A percentile compares a stretch with the other conserved stretches of the same genome.
Conservation (phyloP, 2,888 invertebrate genomes). For the Drosophila cracens region DNA sequence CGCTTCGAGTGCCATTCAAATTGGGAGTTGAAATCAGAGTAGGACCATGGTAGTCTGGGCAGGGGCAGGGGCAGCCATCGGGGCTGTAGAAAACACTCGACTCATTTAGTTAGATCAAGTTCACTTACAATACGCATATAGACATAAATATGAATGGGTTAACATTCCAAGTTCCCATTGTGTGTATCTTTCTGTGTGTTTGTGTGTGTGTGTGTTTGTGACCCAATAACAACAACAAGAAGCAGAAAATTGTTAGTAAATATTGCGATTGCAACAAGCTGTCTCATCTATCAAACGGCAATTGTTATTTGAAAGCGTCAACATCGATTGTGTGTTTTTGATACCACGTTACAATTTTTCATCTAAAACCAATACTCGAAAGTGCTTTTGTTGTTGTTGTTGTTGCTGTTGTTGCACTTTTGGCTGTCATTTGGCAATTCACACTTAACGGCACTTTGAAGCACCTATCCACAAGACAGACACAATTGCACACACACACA, state of each 20-base stretch:
- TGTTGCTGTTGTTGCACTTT: constrained; percentile 25
- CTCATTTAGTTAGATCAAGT: constrained; percentile 31
- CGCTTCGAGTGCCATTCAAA: constrained; percentile 63
- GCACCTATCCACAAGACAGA: constrained; percentile 22
- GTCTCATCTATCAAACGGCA: constrained; percentile 63
- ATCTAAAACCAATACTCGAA: constrained; percentile 35
- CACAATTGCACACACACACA: not conserved
- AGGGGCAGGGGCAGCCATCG: not conserved
- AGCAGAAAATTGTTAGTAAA: constrained; percentile 16
- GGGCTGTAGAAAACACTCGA: not conserved
- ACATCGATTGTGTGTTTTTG: constrained; percentile 43
- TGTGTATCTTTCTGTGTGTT: not conserved
- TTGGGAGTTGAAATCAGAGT: constrained; percentile 19
- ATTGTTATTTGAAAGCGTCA: constrained; percentile 76
- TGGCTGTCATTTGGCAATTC: constrained; percentile 62
- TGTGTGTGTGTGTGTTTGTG: constrained; percentile 25
- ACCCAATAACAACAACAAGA: constrained; percentile 27
- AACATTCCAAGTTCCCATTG: constrained; percentile 18
- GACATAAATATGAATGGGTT: not conserved
- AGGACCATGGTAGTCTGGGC: not conserved
- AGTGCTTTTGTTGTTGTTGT: constrained; percentile 40
- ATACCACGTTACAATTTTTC: constrained; percentile 39
- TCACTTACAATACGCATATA: constrained; percentile 9
- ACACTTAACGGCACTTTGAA: constrained; percentile 64
- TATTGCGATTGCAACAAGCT: constrained; percentile 48